phyloP scores from a whole-genome alignment of 2,113 vertebrate species.

The Ifrita kowaldi region DNA sequence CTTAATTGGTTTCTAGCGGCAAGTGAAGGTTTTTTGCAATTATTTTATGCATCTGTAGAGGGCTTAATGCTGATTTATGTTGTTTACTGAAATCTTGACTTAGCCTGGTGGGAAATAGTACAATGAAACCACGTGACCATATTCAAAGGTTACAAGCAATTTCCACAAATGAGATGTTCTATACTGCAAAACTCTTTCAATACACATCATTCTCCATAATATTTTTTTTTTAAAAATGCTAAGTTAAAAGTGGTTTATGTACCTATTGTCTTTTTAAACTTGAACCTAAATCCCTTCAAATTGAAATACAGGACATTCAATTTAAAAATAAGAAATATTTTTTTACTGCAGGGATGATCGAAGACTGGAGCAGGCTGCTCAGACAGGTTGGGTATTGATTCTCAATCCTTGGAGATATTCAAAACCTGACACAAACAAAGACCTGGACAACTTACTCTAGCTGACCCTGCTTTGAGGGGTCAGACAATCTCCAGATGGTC shows the following conservation, averaged over 20 bases:
- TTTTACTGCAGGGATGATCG: neutral
- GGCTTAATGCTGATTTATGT: slow-evolving; percentile 41
- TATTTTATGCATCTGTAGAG: slow-evolving; percentile 10
- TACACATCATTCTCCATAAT: neutral
- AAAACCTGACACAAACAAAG: neutral
- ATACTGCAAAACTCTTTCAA: neutral
- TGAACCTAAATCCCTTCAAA: neutral
- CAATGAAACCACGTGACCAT: neutral
- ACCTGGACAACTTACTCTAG: neutral
- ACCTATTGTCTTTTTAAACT: neutral
- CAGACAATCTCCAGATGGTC: neutral
- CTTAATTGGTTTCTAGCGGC: neutral
- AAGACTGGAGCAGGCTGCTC: neutral
- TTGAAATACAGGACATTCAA: neutral
- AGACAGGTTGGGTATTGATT: neutral
- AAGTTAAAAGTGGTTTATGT: neutral
- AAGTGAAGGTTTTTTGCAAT: neutral
- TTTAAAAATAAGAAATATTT: neutral
- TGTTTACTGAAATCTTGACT: slow-evolving; percentile 26
- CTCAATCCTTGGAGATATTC: neutral
- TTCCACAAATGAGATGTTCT: neutral
- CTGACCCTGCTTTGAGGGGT: neutral
- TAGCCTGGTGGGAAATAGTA: neutral
- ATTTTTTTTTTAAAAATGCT: fast-evolving
- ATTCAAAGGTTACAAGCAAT: neutral